Conservation (phyloP, 2,888 invertebrate species). For the Adineta ricciae region DNA sequence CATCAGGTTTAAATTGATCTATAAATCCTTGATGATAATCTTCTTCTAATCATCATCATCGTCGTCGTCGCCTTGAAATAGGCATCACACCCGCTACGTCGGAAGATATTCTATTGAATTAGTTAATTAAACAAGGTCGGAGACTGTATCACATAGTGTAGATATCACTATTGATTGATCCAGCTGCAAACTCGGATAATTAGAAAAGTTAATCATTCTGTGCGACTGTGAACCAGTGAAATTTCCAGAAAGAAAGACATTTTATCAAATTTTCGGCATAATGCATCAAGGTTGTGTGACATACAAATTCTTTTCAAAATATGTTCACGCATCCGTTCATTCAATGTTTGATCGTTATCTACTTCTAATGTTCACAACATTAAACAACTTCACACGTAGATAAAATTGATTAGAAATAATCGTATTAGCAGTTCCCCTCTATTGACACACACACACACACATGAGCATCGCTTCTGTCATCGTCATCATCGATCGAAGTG, state of each 20-base stretch:
- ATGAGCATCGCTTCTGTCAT: neutral
- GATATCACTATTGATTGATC: neutral
- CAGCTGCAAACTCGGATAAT: neutral
- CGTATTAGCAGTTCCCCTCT: neutral
- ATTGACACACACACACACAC: neutral
- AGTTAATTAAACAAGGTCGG: neutral
- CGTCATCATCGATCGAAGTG: neutral
- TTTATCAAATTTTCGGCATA: too few relatives aligned
- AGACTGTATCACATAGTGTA: neutral
- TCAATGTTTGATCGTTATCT: neutral
- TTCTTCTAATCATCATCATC: neutral
- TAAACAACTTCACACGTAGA: neutral
- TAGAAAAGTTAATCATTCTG: neutral
- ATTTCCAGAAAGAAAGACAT: too few relatives aligned
- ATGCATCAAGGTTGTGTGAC: neutral
- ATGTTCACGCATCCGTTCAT: neutral
- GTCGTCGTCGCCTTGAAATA: neutral
- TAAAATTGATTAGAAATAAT: slow-evolving; percentile 11
- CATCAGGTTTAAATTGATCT: neutral
- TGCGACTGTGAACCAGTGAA: too few relatives aligned
- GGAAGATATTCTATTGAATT: neutral
- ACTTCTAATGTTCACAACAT: neutral
- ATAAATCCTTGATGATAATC: neutral
- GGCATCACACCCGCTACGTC: neutral
- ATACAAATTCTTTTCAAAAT: neutral